A percentile compares a stretch with the other conserved stretches of the same genome.
phyloP scores from a whole-genome alignment of 2,888 invertebrate species.

The Trisateles emortualis region DNA sequence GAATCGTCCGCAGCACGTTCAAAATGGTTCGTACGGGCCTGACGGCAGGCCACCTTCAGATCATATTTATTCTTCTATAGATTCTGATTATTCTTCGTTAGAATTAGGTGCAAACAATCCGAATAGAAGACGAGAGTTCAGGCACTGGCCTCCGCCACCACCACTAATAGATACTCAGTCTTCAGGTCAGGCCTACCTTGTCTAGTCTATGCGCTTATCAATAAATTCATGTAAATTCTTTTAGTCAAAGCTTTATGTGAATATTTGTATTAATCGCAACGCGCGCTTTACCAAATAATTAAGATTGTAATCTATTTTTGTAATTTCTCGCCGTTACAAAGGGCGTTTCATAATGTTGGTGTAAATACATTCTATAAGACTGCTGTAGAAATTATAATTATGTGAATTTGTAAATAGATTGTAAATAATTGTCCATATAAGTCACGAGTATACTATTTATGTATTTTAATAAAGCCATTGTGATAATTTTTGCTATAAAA shows the following conservation, averaged over 20 bases:
- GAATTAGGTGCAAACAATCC: constrained; percentile 88
- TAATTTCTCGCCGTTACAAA: constrained; percentile 80
- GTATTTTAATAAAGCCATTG: constrained; percentile 87
- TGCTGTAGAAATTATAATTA: constrained; percentile 82
- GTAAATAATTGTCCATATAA: constrained; percentile 85
- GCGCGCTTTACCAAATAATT: constrained; percentile 86
- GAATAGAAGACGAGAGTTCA: constrained; percentile 76
- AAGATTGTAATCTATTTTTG: constrained; percentile 84
- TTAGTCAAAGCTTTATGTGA: constrained; percentile 83
- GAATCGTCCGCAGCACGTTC: constrained; percentile 69
- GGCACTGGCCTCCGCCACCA: constrained; percentile 82
- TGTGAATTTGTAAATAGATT: constrained; percentile 84
- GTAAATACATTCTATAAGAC: constrained; percentile 87
- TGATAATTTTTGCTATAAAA: constrained; percentile 84
- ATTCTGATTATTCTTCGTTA: constrained; percentile 95
- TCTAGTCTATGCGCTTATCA: constrained; percentile 78
- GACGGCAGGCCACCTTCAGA: constrained; percentile 93
- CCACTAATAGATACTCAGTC: constrained; percentile 78
- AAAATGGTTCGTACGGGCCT: constrained; percentile 76
- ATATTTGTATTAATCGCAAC: constrained; percentile 76
- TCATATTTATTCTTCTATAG: constrained; percentile 96
- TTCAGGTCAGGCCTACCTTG: constrained; percentile 83
- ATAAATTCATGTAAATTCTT: constrained; percentile 60
- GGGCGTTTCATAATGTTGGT: constrained; percentile 78
- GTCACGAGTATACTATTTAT: constrained; percentile 87